phyloP scores from a whole-genome alignment of 2,888 invertebrate species.

The Globia sparganii region DNA sequence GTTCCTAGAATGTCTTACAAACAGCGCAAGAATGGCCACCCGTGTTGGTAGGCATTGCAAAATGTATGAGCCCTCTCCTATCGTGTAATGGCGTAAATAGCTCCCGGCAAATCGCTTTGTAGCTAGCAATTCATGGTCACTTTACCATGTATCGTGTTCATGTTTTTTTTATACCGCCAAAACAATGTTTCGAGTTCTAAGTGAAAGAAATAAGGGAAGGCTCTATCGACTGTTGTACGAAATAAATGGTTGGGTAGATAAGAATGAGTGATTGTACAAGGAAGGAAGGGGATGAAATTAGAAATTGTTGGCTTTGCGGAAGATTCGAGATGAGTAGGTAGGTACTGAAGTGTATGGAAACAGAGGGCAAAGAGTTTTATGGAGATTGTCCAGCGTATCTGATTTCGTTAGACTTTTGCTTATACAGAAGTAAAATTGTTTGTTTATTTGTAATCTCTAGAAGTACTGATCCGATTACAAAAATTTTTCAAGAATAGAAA shows the following conservation, averaged over 20 bases:
- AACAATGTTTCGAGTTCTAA: slow-evolving; percentile 58
- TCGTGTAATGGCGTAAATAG: slow-evolving; percentile 84
- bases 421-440: background rate
- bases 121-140: slow-evolving; percentile 78
- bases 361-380: slow-evolving; percentile 2
- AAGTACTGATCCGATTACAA: too few species aligned
- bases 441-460: background rate
- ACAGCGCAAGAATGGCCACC: slow-evolving; percentile 47
- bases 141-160: slow-evolving; percentile 53
- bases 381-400: background rate
- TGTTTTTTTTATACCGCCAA: slow-evolving; percentile 60
- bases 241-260: slow-evolving; percentile 52
- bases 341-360: background rate
- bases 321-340: background rate
- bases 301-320: slow-evolving; percentile 29
- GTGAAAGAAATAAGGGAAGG: slow-evolving; percentile 41
- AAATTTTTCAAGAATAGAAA: background rate
- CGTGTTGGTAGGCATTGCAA: slow-evolving; percentile 64
- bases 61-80: slow-evolving; percentile 75
- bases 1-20: slow-evolving; percentile 35
- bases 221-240: slow-evolving; percentile 40
- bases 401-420: background rate
- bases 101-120: slow-evolving; percentile 80
- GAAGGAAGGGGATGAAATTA: slow-evolving; percentile 42
- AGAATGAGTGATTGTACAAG: slow-evolving; percentile 42